Evolutionary conservation across 2,113 vertebrate species (phyloP), one percentile per base, ranked within the genome.

Genomic region (Semnornis frantzii): DNA sequence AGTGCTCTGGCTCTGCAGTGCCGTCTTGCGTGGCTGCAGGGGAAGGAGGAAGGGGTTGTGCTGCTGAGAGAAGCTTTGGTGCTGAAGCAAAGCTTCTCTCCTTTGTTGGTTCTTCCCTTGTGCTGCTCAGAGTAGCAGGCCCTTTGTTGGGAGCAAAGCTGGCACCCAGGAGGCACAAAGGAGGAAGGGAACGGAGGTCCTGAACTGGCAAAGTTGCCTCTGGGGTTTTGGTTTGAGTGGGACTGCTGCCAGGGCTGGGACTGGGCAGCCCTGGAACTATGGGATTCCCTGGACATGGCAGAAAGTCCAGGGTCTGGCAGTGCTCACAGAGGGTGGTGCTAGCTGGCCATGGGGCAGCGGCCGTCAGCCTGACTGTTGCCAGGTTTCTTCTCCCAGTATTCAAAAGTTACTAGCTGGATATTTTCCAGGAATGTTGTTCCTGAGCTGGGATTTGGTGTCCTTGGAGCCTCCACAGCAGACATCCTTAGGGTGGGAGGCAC

Each of bases 101-200:
- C 71, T 93, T 95, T 91, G 84, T 91, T 75, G 69, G 82, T 66
- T 79, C 71, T 79, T 82, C 44, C 63, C 1, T 0, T 89, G 91
- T 81, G 85, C 31, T 75, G 88, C 58, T 0, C 23, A 62, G 76
- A 89, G 93, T 93, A 86, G 16, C 31, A 24, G 82, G 63, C 78
- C 78, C 71, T 94, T 94, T 91, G 91, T 96, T 93, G 2, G 1
- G 59, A 4, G 2, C 4, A 15, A 21, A 60, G 78, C 91, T 80
- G 91, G 84, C 89, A 89, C 92, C 78, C 12, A 5, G 2, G 59
- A 69, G 39, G 75, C 71, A 94, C 93, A 95, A 92, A 95, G 77
- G 57, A 92, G 69, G 55, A 86, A 14, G 37, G 55, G 74, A 55
- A 7, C 0, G 2, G 76, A 31, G 64, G 31, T 66, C 34, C 64